Conservation (phyloP, 1,140 invertebrate genomes). For the Mylabris phalerata region DNA sequence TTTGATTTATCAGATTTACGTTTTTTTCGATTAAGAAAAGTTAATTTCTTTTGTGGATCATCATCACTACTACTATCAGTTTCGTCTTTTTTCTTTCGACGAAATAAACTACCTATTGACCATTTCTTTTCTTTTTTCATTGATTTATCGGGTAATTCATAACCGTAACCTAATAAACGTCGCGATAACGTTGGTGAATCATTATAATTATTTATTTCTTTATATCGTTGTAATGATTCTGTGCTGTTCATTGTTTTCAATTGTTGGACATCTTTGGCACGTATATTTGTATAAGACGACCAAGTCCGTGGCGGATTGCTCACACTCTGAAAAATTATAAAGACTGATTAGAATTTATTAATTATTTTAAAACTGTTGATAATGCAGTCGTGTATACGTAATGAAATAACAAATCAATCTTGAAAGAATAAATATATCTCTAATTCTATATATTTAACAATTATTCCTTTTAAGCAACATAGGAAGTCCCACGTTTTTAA, state of each 20-base stretch:
- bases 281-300: conserved; percentile 37
- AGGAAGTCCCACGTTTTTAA: too few relatives aligned
- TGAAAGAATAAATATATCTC: too few relatives aligned
- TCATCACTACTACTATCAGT: conserved; percentile 55
- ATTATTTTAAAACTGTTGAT: too few relatives aligned
- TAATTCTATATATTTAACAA: too few relatives aligned
- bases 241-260: conserved; percentile 34
- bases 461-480: too few relatives aligned
- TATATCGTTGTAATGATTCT: conserved; percentile 31
- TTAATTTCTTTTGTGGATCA: conserved; percentile 46
- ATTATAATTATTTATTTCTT: conserved; percentile 22
- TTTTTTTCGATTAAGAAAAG: conserved; percentile 43
- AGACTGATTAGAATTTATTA: too few relatives aligned
- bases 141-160: conserved; percentile 36
- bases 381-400: too few relatives aligned
- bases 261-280: conserved; percentile 27
- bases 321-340: conserved; percentile 35
- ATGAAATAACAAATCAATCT: too few relatives aligned
- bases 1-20: conserved; percentile 44
- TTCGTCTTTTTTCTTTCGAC: conserved; percentile 57
- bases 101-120: conserved; percentile 64
- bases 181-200: conserved; percentile 26
- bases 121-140: conserved; percentile 58
- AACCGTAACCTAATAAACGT: conserved; percentile 29
- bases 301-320: conserved; percentile 34